Base-by-base conservation (phyloP, 2,888 invertebrate genomes). In the Conus canariensis region DNA sequence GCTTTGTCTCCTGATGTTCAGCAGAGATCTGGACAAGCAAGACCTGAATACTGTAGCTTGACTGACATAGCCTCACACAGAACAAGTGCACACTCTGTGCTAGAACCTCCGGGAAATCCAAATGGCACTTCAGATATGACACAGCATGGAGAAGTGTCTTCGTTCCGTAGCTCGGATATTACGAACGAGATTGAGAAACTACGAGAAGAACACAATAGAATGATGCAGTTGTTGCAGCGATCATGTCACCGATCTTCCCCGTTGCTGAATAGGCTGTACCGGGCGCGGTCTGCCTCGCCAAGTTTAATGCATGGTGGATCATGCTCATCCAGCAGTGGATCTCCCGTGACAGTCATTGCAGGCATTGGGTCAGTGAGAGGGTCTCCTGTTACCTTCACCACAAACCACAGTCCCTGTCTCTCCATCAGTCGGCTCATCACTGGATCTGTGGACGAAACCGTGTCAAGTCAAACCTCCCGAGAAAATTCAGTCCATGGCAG, bases 151-250 rank as follows among this genome's bases (percentile, higher is more conserved):
- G 82, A 82, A 3, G 1, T 64, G 22, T 10, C 88, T 10, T 14
- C 14, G 10, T 45, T 82, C 9, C 82, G 67, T 30, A 12, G 30
- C 1, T 64, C 56, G 12, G 60, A 58, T 16, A 30, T 92, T 14
- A 91, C 92, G 88, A 91, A 92, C 77, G 94, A 94, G 90, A 93
- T 95, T 90, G 93, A 94, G 70, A 94, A 93, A n/a, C 92, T 95
- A 25, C 93, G 93, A 86, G 91, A 92, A 58, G 94, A 95, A 88
- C 95, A 95, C 93, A 91, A 92, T 8, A 93, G 93, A 88, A 93
- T 95, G 92, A 94, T 95, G 93, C 93, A 92, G 80, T 92, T 94
- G 80, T 90, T 95, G 90, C 90, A 90, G 60, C 90, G 91, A 25
- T 89, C 92, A 25, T 67, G 89, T 16, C 85, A 90, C 12, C 88